phyloP scores from a whole-genome alignment of 2,113 vertebrate species.

The Brachypteracias leptosomus region DNA sequence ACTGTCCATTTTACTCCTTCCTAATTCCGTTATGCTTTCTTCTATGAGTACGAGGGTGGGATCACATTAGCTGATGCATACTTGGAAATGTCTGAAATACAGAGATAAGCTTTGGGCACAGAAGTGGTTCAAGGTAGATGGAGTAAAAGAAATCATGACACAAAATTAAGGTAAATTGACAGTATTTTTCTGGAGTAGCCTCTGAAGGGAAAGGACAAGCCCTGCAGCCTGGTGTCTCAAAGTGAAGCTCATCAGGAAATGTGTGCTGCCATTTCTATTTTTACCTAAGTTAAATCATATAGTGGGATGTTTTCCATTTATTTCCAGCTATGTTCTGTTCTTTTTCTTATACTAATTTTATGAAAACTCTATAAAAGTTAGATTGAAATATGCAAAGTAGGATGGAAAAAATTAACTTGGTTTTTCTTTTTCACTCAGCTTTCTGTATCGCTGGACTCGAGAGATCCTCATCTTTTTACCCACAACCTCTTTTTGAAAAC shows the following conservation, averaged over 20 bases:
- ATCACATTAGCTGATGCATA: not conserved
- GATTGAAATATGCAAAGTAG: not conserved
- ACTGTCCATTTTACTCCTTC: not conserved
- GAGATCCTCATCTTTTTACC: constrained; percentile 28
- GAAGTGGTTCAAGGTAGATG: not conserved
- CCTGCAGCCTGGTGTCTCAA: not conserved
- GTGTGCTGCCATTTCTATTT: not conserved
- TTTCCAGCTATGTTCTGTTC: not conserved
- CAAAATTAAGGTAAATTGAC: not conserved
- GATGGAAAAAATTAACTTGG: not conserved
- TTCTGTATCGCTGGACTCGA: not conserved
- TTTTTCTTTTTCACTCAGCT: constrained; percentile 44
- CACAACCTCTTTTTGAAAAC: constrained; percentile 65
- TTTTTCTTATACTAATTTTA: not conserved
- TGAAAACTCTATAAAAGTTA: not conserved
- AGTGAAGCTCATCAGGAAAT: not conserved
- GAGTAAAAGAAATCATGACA: not conserved
- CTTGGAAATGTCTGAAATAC: not conserved
- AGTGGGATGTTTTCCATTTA: not conserved
- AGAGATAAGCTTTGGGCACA: not conserved
- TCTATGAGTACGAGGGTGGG: not conserved
- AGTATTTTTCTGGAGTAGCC: not conserved
- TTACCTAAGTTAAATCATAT: not conserved
- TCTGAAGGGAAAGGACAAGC: not conserved
- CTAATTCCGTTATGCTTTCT: not conserved